Evolutionary conservation across 2,888 invertebrate species (phyloP).

Genomic region (Phanerotoma sp.): DNA sequence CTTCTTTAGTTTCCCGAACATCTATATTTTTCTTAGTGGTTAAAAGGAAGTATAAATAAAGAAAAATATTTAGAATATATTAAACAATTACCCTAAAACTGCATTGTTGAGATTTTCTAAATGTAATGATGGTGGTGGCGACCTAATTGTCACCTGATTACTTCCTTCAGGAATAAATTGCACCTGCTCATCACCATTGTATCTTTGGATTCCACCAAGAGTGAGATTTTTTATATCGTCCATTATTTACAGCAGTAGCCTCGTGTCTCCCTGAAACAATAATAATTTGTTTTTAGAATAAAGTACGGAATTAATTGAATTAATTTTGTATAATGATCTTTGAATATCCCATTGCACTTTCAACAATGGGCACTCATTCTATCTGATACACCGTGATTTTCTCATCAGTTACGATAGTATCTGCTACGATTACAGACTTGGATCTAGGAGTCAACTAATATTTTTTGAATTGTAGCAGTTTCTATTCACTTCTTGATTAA

Average conservation of each 20-base stretch:
- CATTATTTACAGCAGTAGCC: constrained; percentile 40
- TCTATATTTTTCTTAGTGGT: too few species aligned
- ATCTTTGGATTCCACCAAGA: constrained; percentile 44
- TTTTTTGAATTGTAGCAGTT: too few species aligned
- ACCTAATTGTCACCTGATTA: constrained; percentile 55
- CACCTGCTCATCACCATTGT: constrained; percentile 54
- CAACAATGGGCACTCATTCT: too few species aligned
- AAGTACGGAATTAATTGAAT: too few species aligned
- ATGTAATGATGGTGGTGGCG: constrained; percentile 56
- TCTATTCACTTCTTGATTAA: too few species aligned
- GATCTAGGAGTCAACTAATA: too few species aligned
- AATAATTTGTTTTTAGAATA: neutral
- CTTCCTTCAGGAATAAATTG: constrained; percentile 52
- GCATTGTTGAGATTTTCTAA: constrained; percentile 69
- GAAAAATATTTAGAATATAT: neutral
- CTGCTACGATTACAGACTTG: too few species aligned
- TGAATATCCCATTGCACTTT: neutral
- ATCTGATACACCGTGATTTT: too few species aligned
- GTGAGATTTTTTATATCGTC: constrained; percentile 52
- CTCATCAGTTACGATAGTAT: too few species aligned
- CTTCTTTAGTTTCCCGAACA: too few species aligned
- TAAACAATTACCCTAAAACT: constrained; percentile 61
- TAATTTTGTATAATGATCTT: neutral
- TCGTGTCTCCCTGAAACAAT: constrained; percentile 26
- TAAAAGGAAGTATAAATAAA: constrained; percentile 1